These are phyloP conservation scores for Micrasema longulum DNA, from an alignment of 1,140 invertebrate genomes.

Conservation along the genomic window DNA sequence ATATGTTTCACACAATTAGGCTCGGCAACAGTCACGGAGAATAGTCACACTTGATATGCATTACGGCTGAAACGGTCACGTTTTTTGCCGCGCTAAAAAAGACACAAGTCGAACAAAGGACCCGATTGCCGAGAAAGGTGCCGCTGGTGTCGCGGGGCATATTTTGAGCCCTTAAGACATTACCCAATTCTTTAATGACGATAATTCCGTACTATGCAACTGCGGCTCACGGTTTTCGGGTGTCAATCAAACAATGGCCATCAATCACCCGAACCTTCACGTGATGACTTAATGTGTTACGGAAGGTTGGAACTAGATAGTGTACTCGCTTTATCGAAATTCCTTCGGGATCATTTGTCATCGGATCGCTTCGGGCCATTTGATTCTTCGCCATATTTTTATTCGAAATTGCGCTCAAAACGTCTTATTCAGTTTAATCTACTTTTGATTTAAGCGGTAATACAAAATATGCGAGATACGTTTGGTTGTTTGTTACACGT, in stretches of 20 bases:
- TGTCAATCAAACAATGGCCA: constrained; percentile 29
- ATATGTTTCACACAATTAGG: constrained; percentile 43
- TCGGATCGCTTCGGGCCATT: too few relatives aligned
- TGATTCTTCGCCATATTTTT: too few relatives aligned
- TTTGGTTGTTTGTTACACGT: too few relatives aligned
- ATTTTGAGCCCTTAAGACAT: too few relatives aligned
- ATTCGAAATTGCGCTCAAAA: too few relatives aligned
- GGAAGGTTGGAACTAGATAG: not conserved
- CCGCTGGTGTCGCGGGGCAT: constrained; percentile 25
- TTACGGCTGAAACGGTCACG: constrained; percentile 34
- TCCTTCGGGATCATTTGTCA: too few relatives aligned
- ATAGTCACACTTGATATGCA: constrained; percentile 36
- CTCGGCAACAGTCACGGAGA: constrained; percentile 21
- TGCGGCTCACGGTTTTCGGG: constrained; percentile 24
- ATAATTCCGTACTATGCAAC: constrained; percentile 22
- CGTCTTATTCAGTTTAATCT: too few relatives aligned
- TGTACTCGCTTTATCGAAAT: not conserved
- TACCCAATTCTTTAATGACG: constrained; percentile 26
- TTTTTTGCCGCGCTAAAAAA: constrained; percentile 37
- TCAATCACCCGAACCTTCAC: constrained; percentile 8
- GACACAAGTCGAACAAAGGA: constrained; percentile 6
- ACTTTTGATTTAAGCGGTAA: too few relatives aligned
- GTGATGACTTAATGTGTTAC: constrained; percentile 32
- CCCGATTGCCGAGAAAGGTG: constrained; percentile 6
- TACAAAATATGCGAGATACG: too few relatives aligned